Evolutionary conservation across 1,140 invertebrate genomes (phyloP), one percentile per base, ranked within the genome.

Genomic region (Drosophila tani): DNA sequence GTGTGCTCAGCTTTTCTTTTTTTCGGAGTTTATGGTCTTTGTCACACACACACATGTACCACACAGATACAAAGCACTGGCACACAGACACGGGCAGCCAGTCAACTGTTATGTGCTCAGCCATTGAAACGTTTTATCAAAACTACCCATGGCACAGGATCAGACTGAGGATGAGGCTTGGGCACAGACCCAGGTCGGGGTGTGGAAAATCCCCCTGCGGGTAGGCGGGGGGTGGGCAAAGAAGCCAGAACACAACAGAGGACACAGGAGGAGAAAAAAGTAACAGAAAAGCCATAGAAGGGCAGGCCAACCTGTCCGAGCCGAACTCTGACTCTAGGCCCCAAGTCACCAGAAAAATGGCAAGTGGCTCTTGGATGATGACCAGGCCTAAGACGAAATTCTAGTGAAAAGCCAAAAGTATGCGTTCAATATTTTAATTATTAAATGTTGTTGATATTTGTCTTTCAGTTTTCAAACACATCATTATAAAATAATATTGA

Each of bases 91-190:
- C 82, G 66, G 75, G 75, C 84, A 87, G 81, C 81, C 84, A 88
- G 84, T 88, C 77, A 88, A 88, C 84, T 88, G 84, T 88, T 88
- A 88, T 88, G 85, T 88, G 84, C 55, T 84, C 84, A 88, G 84
- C 81, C 84, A 88, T 88, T 88, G 84, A 88, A 88, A 88, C 84
- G 78, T 83, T 88, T 88, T 88, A 88, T 88, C 84, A 84, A 88
- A 88, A 88, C 84, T 88, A 88, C 85, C 84, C 84, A 84, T 69
- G 78, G 84, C 78, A 27, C 47, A 66, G 40, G n/a, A 15, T 35
- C 8, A 32, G 29, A 8, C 7, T 32, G 29, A 32, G 29, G 29
- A 32, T 32, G 29, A 59, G 29, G 38, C 8, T 2, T 12, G 58
- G 29, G 29, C 29, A 9, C 29, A 32, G 29, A 8, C 7, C 29